phyloP scores from a whole-genome alignment of 2,113 vertebrate species.

The Sitta europaea region DNA sequence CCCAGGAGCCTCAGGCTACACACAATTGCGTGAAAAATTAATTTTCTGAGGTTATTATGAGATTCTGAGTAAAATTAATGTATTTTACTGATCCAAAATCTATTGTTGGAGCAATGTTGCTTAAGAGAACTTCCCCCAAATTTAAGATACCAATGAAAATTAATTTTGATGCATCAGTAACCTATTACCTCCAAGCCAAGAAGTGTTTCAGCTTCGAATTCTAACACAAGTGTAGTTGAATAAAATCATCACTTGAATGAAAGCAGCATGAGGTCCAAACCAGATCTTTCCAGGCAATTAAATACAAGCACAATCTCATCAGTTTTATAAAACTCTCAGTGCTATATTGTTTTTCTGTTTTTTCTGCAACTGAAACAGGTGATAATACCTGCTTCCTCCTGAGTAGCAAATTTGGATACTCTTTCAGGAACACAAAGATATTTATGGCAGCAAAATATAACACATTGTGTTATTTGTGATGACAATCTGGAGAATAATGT shows the following conservation, averaged over 20 bases:
- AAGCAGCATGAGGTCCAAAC: not conserved
- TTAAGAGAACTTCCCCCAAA: not conserved
- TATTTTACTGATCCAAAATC: not conserved
- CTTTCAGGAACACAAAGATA: not conserved
- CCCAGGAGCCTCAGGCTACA: not conserved
- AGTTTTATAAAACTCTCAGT: not conserved
- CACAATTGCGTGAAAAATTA: not conserved
- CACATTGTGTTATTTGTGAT: not conserved
- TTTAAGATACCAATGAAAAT: not conserved
- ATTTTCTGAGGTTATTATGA: not conserved
- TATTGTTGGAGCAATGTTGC: not conserved
- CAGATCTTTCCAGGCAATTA: not conserved
- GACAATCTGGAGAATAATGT: not conserved
- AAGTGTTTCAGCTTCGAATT: not conserved
- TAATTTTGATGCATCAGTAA: not conserved
- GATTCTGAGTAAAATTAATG: not conserved
- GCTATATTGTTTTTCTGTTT: not conserved
- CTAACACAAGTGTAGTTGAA: not conserved
- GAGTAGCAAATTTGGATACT: not conserved
- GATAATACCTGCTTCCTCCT: not conserved
- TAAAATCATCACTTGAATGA: not conserved
- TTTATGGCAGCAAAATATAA: not conserved
- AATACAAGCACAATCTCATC: not conserved
- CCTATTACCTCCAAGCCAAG: not conserved
- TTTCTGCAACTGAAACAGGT: not conserved